Evolutionary conservation across 2,888 invertebrate species (phyloP).

Genomic region (Gonocerus acuteangulatus): DNA sequence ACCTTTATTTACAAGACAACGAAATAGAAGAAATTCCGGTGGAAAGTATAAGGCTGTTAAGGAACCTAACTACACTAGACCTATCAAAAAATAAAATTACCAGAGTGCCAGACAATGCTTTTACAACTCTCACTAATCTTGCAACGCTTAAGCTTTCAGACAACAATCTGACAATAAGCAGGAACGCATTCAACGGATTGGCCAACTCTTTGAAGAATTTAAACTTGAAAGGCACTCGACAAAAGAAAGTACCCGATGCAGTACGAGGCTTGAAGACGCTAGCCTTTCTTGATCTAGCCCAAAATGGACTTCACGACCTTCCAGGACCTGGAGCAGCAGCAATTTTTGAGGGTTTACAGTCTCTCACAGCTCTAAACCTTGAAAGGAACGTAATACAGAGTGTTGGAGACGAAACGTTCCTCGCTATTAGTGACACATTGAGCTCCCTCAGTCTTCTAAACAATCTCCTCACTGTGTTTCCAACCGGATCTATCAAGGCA

Average conservation of each 20-base stretch:
- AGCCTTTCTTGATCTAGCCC: slow-evolving; percentile 82
- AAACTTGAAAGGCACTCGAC: slow-evolving; percentile 78
- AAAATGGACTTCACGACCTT: slow-evolving; percentile 75
- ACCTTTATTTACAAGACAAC: slow-evolving; percentile 74
- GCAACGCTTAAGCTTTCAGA: slow-evolving; percentile 79
- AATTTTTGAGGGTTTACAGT: slow-evolving; percentile 68
- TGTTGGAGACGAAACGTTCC: slow-evolving; percentile 67
- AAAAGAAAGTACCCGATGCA: slow-evolving; percentile 70
- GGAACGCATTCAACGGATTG: slow-evolving; percentile 66
- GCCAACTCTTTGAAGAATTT: slow-evolving; percentile 77
- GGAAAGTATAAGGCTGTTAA: slow-evolving; percentile 58
- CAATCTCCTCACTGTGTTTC: slow-evolving; percentile 80
- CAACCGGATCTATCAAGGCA: slow-evolving; percentile 67
- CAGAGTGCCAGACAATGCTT: slow-evolving; percentile 62
- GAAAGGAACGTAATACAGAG: slow-evolving; percentile 79
- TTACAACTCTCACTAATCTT: slow-evolving; percentile 61
- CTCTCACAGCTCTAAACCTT: slow-evolving; percentile 77
- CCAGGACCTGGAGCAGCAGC: slow-evolving; percentile 60
- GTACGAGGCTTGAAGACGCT: slow-evolving; percentile 67
- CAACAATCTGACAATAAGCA: slow-evolving; percentile 69
- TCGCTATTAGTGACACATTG: slow-evolving; percentile 69
- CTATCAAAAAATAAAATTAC: slow-evolving; percentile 73
- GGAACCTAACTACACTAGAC: slow-evolving; percentile 69
- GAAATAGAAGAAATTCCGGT: slow-evolving; percentile 70
- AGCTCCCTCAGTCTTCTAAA: slow-evolving; percentile 83